Evolutionary conservation across 2,113 vertebrate genomes (phyloP).

Genomic region (Ailurus styani): DNA sequence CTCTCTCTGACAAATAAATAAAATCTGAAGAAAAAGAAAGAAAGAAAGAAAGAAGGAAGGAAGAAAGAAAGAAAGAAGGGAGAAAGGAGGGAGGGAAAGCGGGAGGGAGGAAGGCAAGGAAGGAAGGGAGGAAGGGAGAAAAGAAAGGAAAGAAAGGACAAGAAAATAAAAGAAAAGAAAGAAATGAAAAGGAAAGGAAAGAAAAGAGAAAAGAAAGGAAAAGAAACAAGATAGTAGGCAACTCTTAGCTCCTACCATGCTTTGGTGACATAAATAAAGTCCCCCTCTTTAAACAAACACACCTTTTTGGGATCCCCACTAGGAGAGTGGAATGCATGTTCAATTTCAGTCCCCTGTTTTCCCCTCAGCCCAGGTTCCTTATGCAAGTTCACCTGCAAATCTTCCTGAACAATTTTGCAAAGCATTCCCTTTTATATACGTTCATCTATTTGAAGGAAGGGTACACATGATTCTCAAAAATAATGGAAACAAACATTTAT

Average conservation of each 20-base stretch:
- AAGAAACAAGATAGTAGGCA: neutral
- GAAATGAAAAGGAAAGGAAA: too few relatives aligned
- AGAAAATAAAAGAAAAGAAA: too few relatives aligned
- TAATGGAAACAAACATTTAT: neutral
- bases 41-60: too few relatives aligned
- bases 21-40: too few relatives aligned
- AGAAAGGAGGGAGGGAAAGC: too few relatives aligned
- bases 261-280: neutral
- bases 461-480: neutral
- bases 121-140: too few relatives aligned
- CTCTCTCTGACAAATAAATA: too few relatives aligned
- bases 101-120: too few relatives aligned
- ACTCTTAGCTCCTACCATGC: neutral
- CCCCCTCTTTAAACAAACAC: neutral
- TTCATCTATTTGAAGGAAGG: neutral
- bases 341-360: neutral
- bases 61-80: too few relatives aligned
- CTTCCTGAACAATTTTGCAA: neutral
- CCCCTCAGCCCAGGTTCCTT: neutral
- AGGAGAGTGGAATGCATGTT: neutral
- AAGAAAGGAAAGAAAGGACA: too few relatives aligned
- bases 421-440: neutral
- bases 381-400: neutral
- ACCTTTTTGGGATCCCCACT: neutral
- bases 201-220: too few relatives aligned